Conservation (phyloP, 2,113 vertebrate species). For the Daphoenositta chrysoptera region DNA sequence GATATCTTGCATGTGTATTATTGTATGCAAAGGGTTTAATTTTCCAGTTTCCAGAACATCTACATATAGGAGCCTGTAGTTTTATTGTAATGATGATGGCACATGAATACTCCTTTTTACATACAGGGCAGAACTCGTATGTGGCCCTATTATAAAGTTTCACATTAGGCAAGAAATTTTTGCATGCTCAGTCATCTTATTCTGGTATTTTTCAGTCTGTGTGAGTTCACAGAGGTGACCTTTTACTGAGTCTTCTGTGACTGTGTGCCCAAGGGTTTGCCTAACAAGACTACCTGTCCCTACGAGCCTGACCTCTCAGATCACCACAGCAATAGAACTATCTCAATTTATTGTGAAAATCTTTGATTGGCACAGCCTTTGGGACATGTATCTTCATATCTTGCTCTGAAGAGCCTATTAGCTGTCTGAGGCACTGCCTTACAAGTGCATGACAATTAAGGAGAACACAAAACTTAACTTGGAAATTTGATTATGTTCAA, state of each 20-base stretch:
- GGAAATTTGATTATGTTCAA: neutral
- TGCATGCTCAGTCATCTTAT: neutral
- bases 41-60: neutral
- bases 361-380: neutral
- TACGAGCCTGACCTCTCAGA: rapidly evolving
- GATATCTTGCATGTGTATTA: neutral
- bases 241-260: neutral
- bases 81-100: neutral
- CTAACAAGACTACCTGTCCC: neutral
- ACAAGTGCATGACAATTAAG: neutral
- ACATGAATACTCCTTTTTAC: neutral
- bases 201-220: neutral
- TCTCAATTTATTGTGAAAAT: neutral
- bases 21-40: neutral
- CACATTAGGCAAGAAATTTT: neutral
- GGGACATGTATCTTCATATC: rapidly evolving
- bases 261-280: neutral
- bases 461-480: neutral
- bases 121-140: rapidly evolving
- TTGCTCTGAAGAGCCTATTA: neutral
- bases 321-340: neutral
- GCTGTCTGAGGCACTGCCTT: neutral
- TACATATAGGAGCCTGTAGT: neutral
- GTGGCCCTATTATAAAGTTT: neutral
- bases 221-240: neutral